These are phyloP conservation scores for Strigamia maritima DNA, from an alignment of 2,888 invertebrate genomes.

Conservation along the genomic window DNA sequence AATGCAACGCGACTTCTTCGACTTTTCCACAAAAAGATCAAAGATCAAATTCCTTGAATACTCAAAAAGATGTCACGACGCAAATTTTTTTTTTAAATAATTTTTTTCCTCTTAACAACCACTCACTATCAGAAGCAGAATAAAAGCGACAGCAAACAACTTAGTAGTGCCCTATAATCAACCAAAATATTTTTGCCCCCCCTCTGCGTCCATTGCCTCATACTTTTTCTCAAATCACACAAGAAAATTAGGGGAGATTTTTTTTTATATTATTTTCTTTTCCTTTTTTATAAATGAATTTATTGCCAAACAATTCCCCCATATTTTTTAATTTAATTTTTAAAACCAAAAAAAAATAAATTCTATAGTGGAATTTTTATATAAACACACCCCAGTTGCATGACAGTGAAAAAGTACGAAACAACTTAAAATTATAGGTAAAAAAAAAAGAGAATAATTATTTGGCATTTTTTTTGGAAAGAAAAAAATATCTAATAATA, in stretches of 20 bases:
- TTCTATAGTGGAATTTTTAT: not conserved
- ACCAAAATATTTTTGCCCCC: not conserved
- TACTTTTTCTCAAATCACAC: slow-evolving; percentile 20
- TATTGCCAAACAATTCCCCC: slow-evolving; percentile 12
- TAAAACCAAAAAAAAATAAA: not conserved
- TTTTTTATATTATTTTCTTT: slow-evolving; percentile 1
- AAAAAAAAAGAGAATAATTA: not conserved
- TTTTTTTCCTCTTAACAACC: not conserved
- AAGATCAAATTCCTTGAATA: slow-evolving; percentile 25
- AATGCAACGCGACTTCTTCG: slow-evolving; percentile 16
- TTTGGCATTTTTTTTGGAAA: not conserved
- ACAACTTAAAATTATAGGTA: slow-evolving; percentile 7
- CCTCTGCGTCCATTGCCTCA: slow-evolving; percentile 29
- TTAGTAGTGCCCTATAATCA: slow-evolving; percentile 19
- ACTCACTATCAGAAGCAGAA: slow-evolving; percentile 12
- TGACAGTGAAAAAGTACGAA: slow-evolving; percentile 12
- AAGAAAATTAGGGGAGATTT: slow-evolving; percentile 29
- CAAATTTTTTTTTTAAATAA: not conserved
- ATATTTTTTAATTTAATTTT: slow-evolving; percentile 27
- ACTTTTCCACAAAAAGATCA: not conserved
- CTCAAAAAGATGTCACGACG: slow-evolving; percentile 6
- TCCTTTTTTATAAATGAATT: not conserved
- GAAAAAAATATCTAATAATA: slow-evolving; percentile 17
- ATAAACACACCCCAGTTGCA: slow-evolving; percentile 7
- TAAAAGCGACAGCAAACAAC: slow-evolving; percentile 27